Percentiles rank a stretch among this genome's conserved stretches.
phyloP scores from a whole-genome alignment of 2,113 vertebrate genomes.

The Scophthalmus maximus region DNA sequence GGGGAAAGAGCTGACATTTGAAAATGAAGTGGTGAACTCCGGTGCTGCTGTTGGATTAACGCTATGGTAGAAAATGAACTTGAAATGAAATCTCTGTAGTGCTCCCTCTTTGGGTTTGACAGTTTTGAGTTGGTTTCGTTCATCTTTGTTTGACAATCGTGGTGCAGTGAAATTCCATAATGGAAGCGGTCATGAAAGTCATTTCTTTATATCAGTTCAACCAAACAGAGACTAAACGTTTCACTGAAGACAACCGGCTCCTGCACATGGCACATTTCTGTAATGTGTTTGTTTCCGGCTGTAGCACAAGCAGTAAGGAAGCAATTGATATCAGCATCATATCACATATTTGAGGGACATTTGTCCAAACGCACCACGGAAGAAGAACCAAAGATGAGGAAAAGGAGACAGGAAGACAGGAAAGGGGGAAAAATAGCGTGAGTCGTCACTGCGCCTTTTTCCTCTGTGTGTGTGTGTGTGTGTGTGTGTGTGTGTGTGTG shows the following conservation, averaged over 20 bases:
- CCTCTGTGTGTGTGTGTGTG: not conserved
- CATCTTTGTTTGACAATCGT: too few relatives aligned
- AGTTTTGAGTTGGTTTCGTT: too few relatives aligned
- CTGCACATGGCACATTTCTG: not conserved
- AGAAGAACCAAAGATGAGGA: not conserved
- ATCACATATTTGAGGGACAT: not conserved
- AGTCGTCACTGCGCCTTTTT: not conserved
- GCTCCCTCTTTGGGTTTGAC: not conserved
- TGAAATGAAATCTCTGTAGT: not conserved
- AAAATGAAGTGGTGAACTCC: not conserved
- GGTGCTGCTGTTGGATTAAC: not conserved
- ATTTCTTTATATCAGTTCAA: too few relatives aligned
- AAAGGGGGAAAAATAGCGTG: not conserved
- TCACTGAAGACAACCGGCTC: not conserved
- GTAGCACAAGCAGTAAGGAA: not conserved
- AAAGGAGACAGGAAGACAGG: not conserved
- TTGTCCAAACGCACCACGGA: not conserved
- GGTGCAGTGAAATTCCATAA: too few relatives aligned
- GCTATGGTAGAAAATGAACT: not conserved
- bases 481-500: not conserved
- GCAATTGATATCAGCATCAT: not conserved
- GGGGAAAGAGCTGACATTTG: conserved; percentile 1
- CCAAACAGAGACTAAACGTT: not conserved
- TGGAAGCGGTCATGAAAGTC: too few relatives aligned
- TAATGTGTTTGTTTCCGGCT: not conserved